These are phyloP conservation scores for Andinoacara biseriatus DNA, from an alignment of 2,113 vertebrate genomes.

Conservation along the genomic window DNA sequence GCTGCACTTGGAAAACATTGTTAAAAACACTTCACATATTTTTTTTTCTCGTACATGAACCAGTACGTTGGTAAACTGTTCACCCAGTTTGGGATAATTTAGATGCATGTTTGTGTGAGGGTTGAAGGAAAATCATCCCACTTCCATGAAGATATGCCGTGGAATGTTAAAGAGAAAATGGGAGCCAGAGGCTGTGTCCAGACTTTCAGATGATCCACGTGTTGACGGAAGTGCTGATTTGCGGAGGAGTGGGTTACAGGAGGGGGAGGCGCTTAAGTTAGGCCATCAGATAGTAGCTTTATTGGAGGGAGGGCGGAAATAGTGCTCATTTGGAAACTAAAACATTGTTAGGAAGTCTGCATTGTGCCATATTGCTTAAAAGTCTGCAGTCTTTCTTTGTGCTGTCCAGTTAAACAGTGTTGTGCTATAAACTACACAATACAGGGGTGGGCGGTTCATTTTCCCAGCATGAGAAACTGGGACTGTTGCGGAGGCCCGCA, in stretches of 20 bases:
- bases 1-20: neutral
- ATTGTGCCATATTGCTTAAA: neutral
- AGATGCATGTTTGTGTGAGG: neutral
- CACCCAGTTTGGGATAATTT: neutral
- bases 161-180: neutral
- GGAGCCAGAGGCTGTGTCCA: neutral
- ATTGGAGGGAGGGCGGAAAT: slow-evolving; percentile 22
- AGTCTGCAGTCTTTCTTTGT: neutral
- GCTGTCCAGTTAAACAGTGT: neutral
- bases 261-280: slow-evolving; percentile 42
- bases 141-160: neutral
- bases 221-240: slow-evolving; percentile 15
- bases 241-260: slow-evolving; percentile 27
- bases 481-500: too few species aligned
- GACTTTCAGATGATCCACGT: slow-evolving; percentile 32
- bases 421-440: neutral
- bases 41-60: neutral
- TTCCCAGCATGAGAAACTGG: too few species aligned
- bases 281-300: slow-evolving; percentile 15
- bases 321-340: slow-evolving; percentile 8
- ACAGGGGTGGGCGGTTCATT: too few species aligned
- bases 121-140: neutral
- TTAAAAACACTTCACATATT: neutral
- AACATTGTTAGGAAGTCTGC: slow-evolving; percentile 19
- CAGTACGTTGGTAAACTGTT: neutral